Conservation (phyloP, 2,797 vertebrate species). For the Pipistrellus pygmaeus region DNA sequence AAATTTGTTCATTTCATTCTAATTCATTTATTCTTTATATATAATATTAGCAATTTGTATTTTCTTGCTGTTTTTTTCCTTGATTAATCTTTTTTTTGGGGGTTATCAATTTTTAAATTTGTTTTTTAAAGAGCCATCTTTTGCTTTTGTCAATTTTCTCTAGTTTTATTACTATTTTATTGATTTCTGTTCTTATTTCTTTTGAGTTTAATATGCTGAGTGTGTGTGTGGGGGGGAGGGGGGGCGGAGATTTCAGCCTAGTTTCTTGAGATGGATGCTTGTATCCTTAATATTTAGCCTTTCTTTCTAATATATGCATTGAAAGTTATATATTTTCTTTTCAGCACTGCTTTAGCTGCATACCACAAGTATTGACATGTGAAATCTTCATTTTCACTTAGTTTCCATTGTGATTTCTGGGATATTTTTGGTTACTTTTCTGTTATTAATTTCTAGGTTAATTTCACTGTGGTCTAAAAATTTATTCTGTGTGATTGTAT, state of each 20-base stretch:
- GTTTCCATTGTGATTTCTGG: not conserved
- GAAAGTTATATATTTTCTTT: not conserved
- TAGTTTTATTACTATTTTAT: constrained; percentile 7
- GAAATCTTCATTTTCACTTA: constrained; percentile 12
- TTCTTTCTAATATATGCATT: not conserved
- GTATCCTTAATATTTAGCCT: not conserved
- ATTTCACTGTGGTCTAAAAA: not conserved
- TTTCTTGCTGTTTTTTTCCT: constrained; percentile 13
- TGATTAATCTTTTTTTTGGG: not conserved
- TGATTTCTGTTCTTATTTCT: constrained; percentile 34
- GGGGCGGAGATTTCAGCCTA: not conserved
- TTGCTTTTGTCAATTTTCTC: constrained; percentile 41
- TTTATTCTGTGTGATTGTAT: constrained; percentile 7
- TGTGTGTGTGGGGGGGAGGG: not conserved
- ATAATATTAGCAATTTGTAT: not conserved
- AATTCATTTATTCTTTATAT: not conserved
- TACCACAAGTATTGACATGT: not conserved
- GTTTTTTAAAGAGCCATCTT: constrained; percentile 40
- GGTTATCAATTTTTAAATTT: constrained; percentile 17
- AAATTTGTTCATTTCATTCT: constrained; percentile 34
- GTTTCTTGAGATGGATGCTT: constrained; percentile 31
- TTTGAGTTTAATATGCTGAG: not conserved
- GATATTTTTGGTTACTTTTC: constrained; percentile 36
- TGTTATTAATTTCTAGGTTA: constrained; percentile 22
- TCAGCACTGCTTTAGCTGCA: not conserved